A percentile compares a stretch with the other conserved stretches of the same genome.
Conservation (phyloP, 2,888 invertebrate species). For the Limnephilus lunatus region DNA sequence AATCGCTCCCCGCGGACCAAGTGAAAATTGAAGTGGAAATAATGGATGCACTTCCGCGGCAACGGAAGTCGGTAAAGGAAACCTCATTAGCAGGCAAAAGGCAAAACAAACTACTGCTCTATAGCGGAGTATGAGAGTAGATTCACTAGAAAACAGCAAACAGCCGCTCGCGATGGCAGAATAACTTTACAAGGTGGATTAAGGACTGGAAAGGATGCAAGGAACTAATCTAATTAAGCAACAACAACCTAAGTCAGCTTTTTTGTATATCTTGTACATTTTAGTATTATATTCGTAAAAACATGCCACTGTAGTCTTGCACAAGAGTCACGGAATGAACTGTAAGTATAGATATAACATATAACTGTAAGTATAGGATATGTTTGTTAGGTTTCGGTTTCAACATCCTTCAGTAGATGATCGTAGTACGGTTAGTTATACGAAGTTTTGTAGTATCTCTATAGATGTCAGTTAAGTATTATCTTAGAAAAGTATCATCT, state of each 20-base stretch:
- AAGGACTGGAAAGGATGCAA: neutral
- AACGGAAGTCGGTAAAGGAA: conserved; percentile 19
- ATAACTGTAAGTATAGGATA: no score
- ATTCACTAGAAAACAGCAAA: neutral
- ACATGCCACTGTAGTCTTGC: no score
- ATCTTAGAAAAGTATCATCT: no score
- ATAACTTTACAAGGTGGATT: neutral
- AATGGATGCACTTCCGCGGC: conserved; percentile 31
- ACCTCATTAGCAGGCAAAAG: conserved; percentile 40
- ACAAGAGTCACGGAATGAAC: no score
- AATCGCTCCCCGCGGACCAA: conserved; percentile 2
- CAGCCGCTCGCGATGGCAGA: conserved; percentile 9
- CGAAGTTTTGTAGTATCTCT: no score
- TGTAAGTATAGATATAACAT: no score
- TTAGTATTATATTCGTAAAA: no score
- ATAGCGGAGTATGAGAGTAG: neutral
- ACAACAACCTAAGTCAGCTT: neutral
- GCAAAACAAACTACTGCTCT: conserved; percentile 9
- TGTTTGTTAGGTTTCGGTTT: no score
- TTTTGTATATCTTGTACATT: no score
- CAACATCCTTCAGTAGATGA: no score
- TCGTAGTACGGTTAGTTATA: no score
- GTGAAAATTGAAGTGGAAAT: conserved; percentile 41
- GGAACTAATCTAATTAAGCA: neutral
- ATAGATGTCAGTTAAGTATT: no score